phyloP scores from a whole-genome alignment of 2,113 vertebrate species.

The Nothobranchius kuhntae region DNA sequence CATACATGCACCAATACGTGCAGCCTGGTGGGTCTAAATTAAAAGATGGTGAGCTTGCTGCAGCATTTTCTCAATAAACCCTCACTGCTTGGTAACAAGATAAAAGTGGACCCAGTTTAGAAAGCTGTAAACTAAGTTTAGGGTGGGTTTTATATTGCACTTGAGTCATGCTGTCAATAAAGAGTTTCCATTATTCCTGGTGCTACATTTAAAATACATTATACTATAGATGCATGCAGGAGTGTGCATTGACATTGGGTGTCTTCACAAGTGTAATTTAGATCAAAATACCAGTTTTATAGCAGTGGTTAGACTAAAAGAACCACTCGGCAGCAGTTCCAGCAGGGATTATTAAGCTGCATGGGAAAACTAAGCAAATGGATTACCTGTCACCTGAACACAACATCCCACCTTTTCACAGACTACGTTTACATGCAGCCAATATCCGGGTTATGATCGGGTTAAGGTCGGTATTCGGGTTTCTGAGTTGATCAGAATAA shows the following conservation, averaged over 20 bases:
- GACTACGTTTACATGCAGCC: too few species aligned
- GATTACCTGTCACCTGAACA: slow-evolving; percentile 32
- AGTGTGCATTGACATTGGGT: slow-evolving; percentile 13
- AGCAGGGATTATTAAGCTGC: slow-evolving; percentile 37
- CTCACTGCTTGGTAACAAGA: slow-evolving; percentile 27
- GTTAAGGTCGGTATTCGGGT: too few species aligned
- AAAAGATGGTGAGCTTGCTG: background rate
- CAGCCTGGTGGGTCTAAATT: background rate
- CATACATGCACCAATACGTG: background rate
- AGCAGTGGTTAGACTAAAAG: background rate
- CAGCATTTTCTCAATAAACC: background rate
- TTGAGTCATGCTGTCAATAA: slow-evolving; percentile 19
- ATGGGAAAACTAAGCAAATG: background rate
- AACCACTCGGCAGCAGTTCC: background rate
- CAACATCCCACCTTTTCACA: slow-evolving; percentile 53
- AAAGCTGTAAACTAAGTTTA: slow-evolving; percentile 38
- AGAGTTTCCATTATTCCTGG: slow-evolving; percentile 47
- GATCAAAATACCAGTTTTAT: slow-evolving; percentile 36
- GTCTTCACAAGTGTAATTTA: slow-evolving; percentile 21
- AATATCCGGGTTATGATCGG: too few species aligned
- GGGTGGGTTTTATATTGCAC: slow-evolving; percentile 31
- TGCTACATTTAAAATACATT: slow-evolving; percentile 29
- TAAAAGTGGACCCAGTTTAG: slow-evolving; percentile 24
- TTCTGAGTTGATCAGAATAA: too few species aligned
- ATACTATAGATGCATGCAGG: slow-evolving; percentile 44